Evolutionary conservation across 2,113 vertebrate species (phyloP), one percentile per base, ranked within the genome.

Genomic region (Mola mola): DNA sequence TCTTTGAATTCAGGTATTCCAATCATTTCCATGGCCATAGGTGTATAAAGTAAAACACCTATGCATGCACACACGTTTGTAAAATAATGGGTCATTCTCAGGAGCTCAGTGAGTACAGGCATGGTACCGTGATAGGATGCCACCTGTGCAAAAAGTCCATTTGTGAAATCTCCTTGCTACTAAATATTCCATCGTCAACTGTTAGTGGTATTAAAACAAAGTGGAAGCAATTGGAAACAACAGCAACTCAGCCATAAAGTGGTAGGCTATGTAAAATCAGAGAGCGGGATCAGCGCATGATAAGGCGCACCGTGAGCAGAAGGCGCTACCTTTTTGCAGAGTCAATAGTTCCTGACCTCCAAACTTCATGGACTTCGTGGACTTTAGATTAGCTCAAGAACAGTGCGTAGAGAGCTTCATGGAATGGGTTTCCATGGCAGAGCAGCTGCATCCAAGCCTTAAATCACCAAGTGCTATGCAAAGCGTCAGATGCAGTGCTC

Each of bases 171-270:
- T 17, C 5, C 26, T 48, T 5, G 2, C 15, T 42, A 2, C 37
- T 40, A 19, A 8, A 38, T 38, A 38, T 38, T 38, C 16, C 37
- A 38, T 6, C 3, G 6, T 40, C 16, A 40, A 17, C 37, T 19
- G n/a, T 38, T 7, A 38, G 36, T 38, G 36, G 36, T 16, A 38
- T 38, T 38, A 38, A 17, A 19, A 40, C 38, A 20, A 41, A 20
- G 38, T 41, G 38, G n/a, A 41, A 41, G 38, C 19, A 8, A 20
- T 41, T 20, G 17, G 38, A 17, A 20, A 41, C 38, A 20, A 41
- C 38, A 41, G 38, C 17, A 41, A 41, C 38, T 41, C 38, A 41
- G 37, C 16, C 37, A 40, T 6, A n/a, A 40, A 40, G 16, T 40
- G 16, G 16, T 19, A 40, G 37, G 16, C 37, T 6, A 40, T 6